Base-by-base conservation (phyloP, 1,140 invertebrate species). In the Ceratitis capitata region DNA sequence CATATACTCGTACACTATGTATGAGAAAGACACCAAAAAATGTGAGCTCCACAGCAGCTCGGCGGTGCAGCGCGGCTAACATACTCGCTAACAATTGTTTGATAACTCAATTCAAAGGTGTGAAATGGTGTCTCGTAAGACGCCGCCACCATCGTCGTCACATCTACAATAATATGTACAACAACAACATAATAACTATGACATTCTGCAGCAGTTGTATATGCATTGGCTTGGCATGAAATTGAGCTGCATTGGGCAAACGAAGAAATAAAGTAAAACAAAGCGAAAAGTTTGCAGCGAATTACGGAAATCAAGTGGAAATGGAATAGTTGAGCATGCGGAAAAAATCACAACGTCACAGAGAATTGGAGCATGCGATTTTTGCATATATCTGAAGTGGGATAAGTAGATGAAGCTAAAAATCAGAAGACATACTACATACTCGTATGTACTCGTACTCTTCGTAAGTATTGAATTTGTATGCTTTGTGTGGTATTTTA, bases 281-380 rank as follows among this genome's bases (percentile, higher is more conserved):
- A n/a, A n/a, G n/a, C n/a, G n/a, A n/a, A n/a, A n/a, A n/a, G n/a
- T n/a, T 16, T 78, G 69, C 69, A 78, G 14, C 23, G 19, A 23
- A 45, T 45, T 78, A 39, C 69, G 39, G 39, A 42, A 78, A 78
- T 78, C 39, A 69, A 69, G 61, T 69, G 61, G 69, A 78, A 78
- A 45, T 78, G 26, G 39, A 42, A 45, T 78, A 78, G 35, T 45
- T 9, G 39, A 78, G 69, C 19, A 39, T 78, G 69, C 39, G 69
- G 69, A 78, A 78, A 78, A 78, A 78, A 78, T 78, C 69, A 45
- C n/a, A n/a, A n/a, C n/a, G 39, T n/a, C 9, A 26, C 23, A 12
- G 45, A 78, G 69, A 78, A 78, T 78, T 78, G 39, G 69, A 78
- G 69, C 69, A 78, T 78, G 69, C 69, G 69, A 78, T 78, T 78